Conservation (phyloP, 2,797 vertebrate genomes). For the Acanthurus lineatus region DNA sequence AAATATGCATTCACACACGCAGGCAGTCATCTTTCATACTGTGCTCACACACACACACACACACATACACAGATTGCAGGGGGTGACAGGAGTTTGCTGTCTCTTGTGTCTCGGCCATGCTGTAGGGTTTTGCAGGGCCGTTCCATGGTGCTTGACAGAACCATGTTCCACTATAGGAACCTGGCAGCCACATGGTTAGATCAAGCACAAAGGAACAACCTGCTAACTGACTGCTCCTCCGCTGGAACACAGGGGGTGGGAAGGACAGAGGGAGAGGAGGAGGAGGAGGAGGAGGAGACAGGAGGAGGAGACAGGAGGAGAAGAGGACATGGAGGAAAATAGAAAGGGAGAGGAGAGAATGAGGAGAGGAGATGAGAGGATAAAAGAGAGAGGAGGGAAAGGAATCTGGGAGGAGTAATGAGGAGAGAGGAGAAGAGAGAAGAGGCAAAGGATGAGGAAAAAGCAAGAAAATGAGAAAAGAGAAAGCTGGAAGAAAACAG, state of each 20-base stretch:
- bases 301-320: neutral
- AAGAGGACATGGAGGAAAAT: slow-evolving; percentile 15
- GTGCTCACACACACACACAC: slow-evolving; percentile 32
- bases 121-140: slow-evolving; percentile 97
- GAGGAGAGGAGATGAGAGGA: neutral
- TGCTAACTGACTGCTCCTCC: slow-evolving; percentile 94
- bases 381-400: neutral
- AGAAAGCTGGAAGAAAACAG: slow-evolving; percentile 49
- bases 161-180: slow-evolving; percentile 98
- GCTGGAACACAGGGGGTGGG: slow-evolving; percentile 90
- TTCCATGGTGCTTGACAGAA: slow-evolving; percentile 99
- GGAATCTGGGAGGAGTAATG: neutral
- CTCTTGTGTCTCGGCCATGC: slow-evolving; percentile 93
- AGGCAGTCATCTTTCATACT: slow-evolving; percentile 44
- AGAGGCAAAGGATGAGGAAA: neutral
- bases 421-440: neutral
- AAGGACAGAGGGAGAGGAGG: slow-evolving; percentile 65
- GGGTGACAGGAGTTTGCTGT: slow-evolving; percentile 68
- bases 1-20: slow-evolving; percentile 42
- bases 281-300: slow-evolving; percentile 37
- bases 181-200: slow-evolving; percentile 99
- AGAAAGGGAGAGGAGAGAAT: slow-evolving; percentile 1
- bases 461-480: slow-evolving; percentile 38
- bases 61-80: slow-evolving; percentile 47
- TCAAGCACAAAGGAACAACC: slow-evolving; percentile 99